These are phyloP conservation scores for Sparus aurata DNA, from an alignment of 2,797 vertebrate species.

Conservation along the genomic window DNA sequence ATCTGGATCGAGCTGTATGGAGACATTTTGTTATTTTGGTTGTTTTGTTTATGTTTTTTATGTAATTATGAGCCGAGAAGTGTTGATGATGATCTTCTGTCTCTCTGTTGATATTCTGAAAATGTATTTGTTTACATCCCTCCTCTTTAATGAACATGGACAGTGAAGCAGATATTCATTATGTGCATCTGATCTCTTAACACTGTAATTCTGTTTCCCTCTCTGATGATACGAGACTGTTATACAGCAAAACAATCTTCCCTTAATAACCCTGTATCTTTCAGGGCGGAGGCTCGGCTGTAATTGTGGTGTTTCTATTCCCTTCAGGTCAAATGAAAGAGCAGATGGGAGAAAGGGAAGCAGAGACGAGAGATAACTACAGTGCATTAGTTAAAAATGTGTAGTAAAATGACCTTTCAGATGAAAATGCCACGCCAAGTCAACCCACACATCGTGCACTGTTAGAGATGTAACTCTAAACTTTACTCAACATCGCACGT, in stretches of 20 bases:
- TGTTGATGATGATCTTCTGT: too few species aligned
- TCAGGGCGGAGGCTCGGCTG: constrained; percentile 10
- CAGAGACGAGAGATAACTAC: constrained; percentile 24
- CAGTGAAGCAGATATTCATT: too few species aligned
- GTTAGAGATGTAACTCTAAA: not conserved
- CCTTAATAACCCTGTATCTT: constrained; percentile 21
- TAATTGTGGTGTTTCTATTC: constrained; percentile 26
- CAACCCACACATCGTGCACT: not conserved
- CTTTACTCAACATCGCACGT: not conserved
- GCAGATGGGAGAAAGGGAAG: not conserved
- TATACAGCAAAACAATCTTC: constrained; percentile 18
- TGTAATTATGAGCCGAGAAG: too few species aligned
- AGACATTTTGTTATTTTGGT: too few species aligned
- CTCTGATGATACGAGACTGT: constrained; percentile 35
- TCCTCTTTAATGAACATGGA: constrained; percentile 26
- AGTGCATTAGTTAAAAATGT: constrained; percentile 13
- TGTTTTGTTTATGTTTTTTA: too few species aligned
- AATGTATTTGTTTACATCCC: constrained; percentile 1
- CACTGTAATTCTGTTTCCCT: constrained; percentile 34
- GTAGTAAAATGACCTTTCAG: constrained; percentile 39
- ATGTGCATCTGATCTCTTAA: constrained; percentile 18
- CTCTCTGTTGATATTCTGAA: not conserved
- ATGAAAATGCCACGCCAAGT: constrained; percentile 39
- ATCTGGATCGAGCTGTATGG: too few species aligned
- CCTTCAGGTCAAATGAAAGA: constrained; percentile 22